Percentiles rank a stretch among this genome's conserved stretches.
These are phyloP conservation scores for Heliconius charithonia DNA, from an alignment of 2,888 invertebrate species.

Conservation along the genomic window DNA sequence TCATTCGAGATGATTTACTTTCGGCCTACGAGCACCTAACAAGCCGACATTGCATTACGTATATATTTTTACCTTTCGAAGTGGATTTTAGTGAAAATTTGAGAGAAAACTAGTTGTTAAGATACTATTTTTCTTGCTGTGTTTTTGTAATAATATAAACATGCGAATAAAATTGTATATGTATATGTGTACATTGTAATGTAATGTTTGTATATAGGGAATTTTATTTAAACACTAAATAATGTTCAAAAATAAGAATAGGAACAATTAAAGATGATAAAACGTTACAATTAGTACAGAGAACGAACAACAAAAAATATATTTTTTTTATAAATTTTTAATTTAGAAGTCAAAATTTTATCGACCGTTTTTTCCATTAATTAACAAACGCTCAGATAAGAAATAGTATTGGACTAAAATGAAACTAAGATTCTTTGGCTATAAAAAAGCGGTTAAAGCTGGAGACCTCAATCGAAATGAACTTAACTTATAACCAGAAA, in stretches of 20 bases:
- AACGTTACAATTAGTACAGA: background rate
- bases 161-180: background rate
- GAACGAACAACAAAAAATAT: background rate
- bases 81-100: conserved; percentile 8
- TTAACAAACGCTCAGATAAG: background rate
- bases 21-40: conserved; percentile 31
- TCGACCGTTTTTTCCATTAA: no score
- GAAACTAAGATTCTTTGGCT: background rate
- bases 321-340: background rate
- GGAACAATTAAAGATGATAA: background rate
- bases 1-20: conserved; percentile 46
- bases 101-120: background rate
- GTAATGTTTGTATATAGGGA: background rate
- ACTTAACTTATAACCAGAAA: background rate
- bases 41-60: conserved; percentile 34
- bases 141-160: background rate
- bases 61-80: conserved; percentile 28
- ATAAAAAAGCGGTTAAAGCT: background rate
- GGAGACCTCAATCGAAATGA: background rate
- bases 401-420: background rate
- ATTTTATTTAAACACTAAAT: background rate
- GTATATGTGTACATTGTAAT: no score
- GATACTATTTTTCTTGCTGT: background rate
- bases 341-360: background rate
- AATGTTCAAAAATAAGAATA: background rate